Conservation (phyloP, 1,140 invertebrate genomes). For the Drosophila pallidifrons region DNA sequence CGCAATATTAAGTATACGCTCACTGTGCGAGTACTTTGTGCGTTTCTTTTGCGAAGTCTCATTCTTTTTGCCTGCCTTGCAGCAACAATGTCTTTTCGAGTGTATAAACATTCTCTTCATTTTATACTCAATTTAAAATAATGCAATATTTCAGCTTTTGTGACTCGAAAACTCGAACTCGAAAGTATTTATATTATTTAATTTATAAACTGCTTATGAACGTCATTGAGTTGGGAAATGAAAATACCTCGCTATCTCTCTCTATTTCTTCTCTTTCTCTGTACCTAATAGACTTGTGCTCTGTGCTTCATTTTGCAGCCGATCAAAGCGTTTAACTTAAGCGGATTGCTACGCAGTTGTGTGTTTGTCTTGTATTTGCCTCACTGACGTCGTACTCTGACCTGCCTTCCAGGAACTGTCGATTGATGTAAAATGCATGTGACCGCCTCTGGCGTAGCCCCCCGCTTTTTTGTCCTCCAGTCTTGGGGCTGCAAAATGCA, state of each 20-base stretch:
- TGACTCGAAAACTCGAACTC: not conserved
- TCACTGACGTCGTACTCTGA: not conserved
- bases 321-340: conserved; percentile 37
- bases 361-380: conserved; percentile 15
- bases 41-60: not conserved
- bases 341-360: conserved; percentile 51
- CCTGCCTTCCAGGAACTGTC: conserved; percentile 43
- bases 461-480: not conserved
- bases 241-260: not conserved
- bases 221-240: conserved; percentile 5
- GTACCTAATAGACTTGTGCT: not conserved
- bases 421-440: conserved; percentile 72
- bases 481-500: not conserved
- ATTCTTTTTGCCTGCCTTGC: not conserved
- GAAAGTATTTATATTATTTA: conserved; percentile 8
- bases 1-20: conserved; percentile 74
- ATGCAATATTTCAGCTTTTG: conserved; percentile 3
- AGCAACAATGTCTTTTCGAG: not conserved
- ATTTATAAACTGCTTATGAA: conserved; percentile 19
- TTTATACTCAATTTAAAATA: not conserved
- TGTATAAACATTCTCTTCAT: not conserved
- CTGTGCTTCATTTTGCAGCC: not conserved
- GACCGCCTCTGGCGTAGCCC: conserved; percentile 23
- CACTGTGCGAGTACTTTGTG: not conserved
- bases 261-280: not conserved